Conservation (phyloP, 1,140 invertebrate genomes). For the Halictus rubicundus region DNA sequence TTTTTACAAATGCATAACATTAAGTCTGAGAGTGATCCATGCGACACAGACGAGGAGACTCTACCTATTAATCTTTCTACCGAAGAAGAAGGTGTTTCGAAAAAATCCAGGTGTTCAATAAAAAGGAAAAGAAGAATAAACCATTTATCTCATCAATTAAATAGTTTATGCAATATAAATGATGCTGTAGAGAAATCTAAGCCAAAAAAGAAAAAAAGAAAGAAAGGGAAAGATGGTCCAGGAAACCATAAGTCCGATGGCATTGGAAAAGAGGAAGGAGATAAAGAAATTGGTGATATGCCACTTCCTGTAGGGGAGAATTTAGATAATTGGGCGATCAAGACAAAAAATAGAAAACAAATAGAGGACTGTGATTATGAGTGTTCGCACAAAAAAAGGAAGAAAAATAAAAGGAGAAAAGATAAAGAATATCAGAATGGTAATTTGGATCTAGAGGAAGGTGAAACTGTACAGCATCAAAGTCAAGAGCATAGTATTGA, state of each 20-base stretch:
- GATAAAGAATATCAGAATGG: neutral
- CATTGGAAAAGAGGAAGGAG: neutral
- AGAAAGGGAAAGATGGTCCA: neutral
- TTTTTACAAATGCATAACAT: constrained; percentile 63
- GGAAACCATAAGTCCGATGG: neutral
- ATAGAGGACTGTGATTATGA: neutral
- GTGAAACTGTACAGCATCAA: neutral
- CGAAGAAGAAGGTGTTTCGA: constrained; percentile 4
- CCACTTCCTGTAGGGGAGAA: neutral
- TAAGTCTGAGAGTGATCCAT: neutral
- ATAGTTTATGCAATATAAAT: constrained; percentile 52
- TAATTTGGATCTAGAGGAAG: neutral
- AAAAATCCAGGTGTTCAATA: constrained; percentile 17
- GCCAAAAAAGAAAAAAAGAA: neutral
- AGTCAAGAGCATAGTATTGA: neutral
- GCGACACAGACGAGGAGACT: constrained; percentile 24
- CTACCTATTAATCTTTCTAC: neutral
- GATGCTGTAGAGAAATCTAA: constrained; percentile 16
- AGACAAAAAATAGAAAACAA: neutral
- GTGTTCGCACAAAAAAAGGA: neutral
- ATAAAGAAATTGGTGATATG: neutral
- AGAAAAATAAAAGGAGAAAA: constrained; percentile 10
- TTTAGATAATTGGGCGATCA: neutral
- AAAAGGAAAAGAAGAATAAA: constrained; percentile 45
- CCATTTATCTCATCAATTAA: constrained; percentile 53